Evolutionary conservation across 2,888 invertebrate genomes (phyloP), one percentile per base, ranked within the genome.

Genomic region (Diabrotica balteata): DNA sequence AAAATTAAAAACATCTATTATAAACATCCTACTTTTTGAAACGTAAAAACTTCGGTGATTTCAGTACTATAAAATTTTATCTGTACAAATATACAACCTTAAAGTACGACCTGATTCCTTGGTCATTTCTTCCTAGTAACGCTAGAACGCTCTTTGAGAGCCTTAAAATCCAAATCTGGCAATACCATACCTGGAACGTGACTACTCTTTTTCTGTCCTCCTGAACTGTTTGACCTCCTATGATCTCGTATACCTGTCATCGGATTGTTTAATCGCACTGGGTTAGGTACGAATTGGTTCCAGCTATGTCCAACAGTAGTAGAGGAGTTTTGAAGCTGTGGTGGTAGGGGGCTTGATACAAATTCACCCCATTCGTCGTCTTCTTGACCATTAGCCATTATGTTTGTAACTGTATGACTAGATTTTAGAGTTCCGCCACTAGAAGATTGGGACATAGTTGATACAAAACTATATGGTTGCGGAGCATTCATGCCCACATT

Each of bases 361-460:
- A 87, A 88, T 74, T 88, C 87, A 4, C 86, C 85, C 87, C 87
- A 88, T 72, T 88, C 87, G 66, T 87, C 87, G 43, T 87, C 87
- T 49, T 83, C 82, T 32, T 73, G 71, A 4, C 52, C 52, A 10
- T 64, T 64, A 47, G 17, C 45, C 1, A 44, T 44, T 6, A 57
- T 44, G 11, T 17, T 57, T 9, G 43, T 44, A 3, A 57, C 11
- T 8, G 46, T 42, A 54, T 63, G 59, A 55, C 54, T 58, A 45
- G 55, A 53, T 55, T 63, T 57, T 43, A 55, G 55, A 45, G 53
- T 63, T 44, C 17, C 45, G 32, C 22, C 46, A 62, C 17, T 51
- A 7, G 17, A 11, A 6, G 43, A 55, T 32, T 55, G 64, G 17
- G 22, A 49, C n/a, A 46, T 52, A 42, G 44, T 22, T 9, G 8